Base-by-base conservation (phyloP, 1,140 invertebrate species). In the Sipha flava region DNA sequence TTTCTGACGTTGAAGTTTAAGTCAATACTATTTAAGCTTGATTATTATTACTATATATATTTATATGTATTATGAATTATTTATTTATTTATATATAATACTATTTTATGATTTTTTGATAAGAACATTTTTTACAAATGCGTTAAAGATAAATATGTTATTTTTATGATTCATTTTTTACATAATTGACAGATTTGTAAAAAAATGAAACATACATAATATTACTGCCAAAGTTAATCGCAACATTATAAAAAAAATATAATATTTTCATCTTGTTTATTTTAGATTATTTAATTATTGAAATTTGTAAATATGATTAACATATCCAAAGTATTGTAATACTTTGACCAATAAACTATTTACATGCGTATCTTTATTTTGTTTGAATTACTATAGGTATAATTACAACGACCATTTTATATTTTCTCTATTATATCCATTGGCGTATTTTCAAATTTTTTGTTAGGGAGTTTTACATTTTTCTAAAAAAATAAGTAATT, bases 1-100 rank as follows among this genome's bases (percentile, higher is more conserved):
- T 52, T 54, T 75, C 49, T 75, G 49, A 52, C 72, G 49, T 75
- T 31, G 31, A 75, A 73, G 40, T 34, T 57, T 34, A 75, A 75
- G 72, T 75, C 72, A 75, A 75, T 75, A 54, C 34, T 57, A n/a
- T 57, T 75, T 75, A 75, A 75, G 72, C 5, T 72, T 49, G 49
- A 49, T 52, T 40, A 75, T 54, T 72, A 70, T 70, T 3, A 18
- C 43, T 70, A 59, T 62, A 62, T 70, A 62, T 68, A 68, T 43
- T 37, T 64, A 37, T 40, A 66, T 47, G 31, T 72, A 49, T 31
- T 49, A 18, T 49, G 26, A 47, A 47, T 66, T 66, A 66, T 66
- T 66, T 66, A 66, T 66, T 66, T 66, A 66, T 66, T 43, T 54
- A 54, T 54, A 26, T 66, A 72, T 49, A 45, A 23, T 40, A 40